Conservation (phyloP, 2,888 invertebrate species). For the Epirrhoe alternata region DNA sequence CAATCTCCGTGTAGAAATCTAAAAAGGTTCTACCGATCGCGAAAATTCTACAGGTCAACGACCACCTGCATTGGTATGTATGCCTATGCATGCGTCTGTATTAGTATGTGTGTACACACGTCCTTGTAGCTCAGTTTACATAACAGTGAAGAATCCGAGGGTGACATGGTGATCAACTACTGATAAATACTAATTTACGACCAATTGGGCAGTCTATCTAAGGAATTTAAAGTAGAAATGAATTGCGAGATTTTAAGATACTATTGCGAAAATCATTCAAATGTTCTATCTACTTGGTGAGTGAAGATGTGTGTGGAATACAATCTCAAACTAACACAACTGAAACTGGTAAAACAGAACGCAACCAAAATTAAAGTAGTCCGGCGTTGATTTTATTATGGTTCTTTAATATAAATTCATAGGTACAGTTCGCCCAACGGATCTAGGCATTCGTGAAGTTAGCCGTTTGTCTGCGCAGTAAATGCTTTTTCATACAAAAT, state of each 20-base stretch:
- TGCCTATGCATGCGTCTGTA: conserved; percentile 42
- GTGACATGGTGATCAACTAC: conserved; percentile 39
- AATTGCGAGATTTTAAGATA: conserved; percentile 6
- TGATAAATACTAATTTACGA: conserved; percentile 46
- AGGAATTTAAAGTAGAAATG: conserved; percentile 37
- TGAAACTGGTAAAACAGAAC: no score
- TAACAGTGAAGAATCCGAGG: conserved; percentile 32
- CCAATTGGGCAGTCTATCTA: conserved; percentile 34
- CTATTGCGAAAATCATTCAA: conserved; percentile 13
- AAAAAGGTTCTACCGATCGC: conserved; percentile 46
- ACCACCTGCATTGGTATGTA: conserved; percentile 52
- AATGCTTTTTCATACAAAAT: no score
- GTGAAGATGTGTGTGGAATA: neutral
- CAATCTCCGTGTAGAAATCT: neutral
- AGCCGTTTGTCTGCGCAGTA: no score
- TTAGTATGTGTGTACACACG: conserved; percentile 46
- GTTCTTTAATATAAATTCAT: no score
- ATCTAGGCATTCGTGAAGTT: no score
- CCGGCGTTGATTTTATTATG: no score
- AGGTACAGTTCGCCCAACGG: no score
- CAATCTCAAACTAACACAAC: no score
- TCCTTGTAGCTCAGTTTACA: conserved; percentile 55
- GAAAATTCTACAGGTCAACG: conserved; percentile 65
- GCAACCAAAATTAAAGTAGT: no score
- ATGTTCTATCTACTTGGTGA: neutral